phyloP scores from a whole-genome alignment of 1,140 invertebrate genomes.

The Phymorhynchus buccinoides region DNA sequence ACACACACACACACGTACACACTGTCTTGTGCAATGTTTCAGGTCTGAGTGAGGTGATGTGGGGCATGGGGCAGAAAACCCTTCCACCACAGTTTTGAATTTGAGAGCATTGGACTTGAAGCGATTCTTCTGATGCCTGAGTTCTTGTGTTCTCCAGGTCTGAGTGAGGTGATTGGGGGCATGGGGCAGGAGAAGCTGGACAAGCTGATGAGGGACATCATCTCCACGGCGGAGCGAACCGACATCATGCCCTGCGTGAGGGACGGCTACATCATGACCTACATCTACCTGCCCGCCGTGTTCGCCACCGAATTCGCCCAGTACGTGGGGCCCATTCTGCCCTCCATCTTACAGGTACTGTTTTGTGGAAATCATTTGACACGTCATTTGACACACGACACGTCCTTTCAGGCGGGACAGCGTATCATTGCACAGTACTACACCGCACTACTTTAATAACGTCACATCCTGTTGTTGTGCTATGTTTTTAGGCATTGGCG shows the following conservation, averaged over 20 bases:
- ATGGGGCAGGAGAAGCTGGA: conserved; percentile 95
- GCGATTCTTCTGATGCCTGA: too few species aligned
- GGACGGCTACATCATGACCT: conserved; percentile 99
- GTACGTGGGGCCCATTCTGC: conserved; percentile 98
- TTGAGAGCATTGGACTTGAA: too few species aligned
- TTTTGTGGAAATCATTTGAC: conserved; percentile 32
- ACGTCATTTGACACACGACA: too few species aligned
- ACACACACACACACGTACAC: too few species aligned
- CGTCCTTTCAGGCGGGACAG: too few species aligned
- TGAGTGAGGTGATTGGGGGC: conserved; percentile 90
- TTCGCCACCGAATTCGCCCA: conserved; percentile 96
- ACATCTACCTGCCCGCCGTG: conserved; percentile 98
- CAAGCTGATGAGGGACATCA: conserved; percentile 98
- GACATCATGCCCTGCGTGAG: conserved; percentile 98
- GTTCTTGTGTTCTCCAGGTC: too few species aligned
- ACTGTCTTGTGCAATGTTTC: too few species aligned
- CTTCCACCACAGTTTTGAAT: too few species aligned
- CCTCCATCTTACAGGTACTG: conserved; percentile 94
- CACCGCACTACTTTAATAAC: too few species aligned
- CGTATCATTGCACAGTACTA: background rate
- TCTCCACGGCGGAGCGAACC: conserved; percentile 87
- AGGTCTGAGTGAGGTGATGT: conserved; percentile 85
- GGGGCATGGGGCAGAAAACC: conserved; percentile 94
- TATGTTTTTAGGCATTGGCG: conserved; percentile 93
- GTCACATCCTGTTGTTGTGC: too few species aligned